phyloP scores from a whole-genome alignment of 1,140 invertebrate genomes.

The Tenebrio molitor region DNA sequence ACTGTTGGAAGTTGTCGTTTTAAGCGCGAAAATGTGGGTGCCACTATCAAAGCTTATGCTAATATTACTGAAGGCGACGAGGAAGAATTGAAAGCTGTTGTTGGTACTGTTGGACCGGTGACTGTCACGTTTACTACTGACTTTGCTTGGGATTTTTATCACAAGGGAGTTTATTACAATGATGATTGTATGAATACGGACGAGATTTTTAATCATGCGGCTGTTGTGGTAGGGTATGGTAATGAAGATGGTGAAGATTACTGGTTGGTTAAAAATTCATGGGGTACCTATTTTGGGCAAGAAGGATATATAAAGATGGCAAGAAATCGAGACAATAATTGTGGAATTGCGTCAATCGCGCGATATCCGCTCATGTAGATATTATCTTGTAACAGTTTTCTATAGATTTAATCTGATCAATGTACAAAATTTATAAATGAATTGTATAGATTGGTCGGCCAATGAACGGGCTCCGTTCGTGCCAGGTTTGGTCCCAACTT shows the following conservation, averaged over 20 bases:
- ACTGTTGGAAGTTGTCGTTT: slow-evolving; percentile 71
- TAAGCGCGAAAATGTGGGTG: slow-evolving; percentile 79
- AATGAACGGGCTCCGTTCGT: no score
- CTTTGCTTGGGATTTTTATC: slow-evolving; percentile 60
- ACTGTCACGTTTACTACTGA: slow-evolving; percentile 79
- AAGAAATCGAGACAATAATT: slow-evolving; percentile 87
- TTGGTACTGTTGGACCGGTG: slow-evolving; percentile 93
- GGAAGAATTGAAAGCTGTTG: slow-evolving; percentile 79
- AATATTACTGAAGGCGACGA: slow-evolving; percentile 85
- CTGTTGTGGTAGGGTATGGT: slow-evolving; percentile 87
- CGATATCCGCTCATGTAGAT: no score
- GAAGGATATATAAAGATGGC: slow-evolving; percentile 91
- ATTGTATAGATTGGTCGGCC: no score
- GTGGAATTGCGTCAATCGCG: slow-evolving; percentile 95
- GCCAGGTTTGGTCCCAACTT: no score
- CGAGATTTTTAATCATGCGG: slow-evolving; percentile 88
- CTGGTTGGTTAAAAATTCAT: slow-evolving; percentile 89
- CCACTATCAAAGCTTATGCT: slow-evolving; percentile 86
- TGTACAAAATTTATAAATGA: no score
- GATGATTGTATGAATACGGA: slow-evolving; percentile 75
- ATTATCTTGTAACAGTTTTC: no score
- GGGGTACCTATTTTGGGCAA: slow-evolving; percentile 87
- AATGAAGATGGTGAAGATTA: slow-evolving; percentile 75
- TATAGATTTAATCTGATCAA: no score
- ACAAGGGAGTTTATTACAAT: slow-evolving; percentile 74